Percentiles rank a stretch among this genome's conserved stretches.
These are phyloP conservation scores for Centropristis striata DNA, from an alignment of 2,113 vertebrate genomes.

Conservation along the genomic window DNA sequence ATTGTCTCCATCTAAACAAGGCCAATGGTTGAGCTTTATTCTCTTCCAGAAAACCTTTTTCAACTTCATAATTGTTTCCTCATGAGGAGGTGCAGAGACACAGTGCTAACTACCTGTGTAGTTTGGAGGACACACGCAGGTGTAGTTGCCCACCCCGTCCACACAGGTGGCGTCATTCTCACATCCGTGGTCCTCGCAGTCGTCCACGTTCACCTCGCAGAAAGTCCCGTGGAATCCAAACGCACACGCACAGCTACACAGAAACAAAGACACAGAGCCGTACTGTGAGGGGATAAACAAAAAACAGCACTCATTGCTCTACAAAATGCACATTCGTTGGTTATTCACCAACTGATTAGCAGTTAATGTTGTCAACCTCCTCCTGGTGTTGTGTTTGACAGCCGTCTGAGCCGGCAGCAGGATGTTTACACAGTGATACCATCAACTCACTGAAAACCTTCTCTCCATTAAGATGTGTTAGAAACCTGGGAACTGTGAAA, in stretches of 20 bases:
- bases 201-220: conserved; percentile 86
- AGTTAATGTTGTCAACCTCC: not conserved
- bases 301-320: not conserved
- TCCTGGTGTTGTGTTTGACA: not conserved
- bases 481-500: too few species aligned
- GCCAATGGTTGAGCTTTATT: too few species aligned
- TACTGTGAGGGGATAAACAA: not conserved
- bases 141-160: conserved; percentile 89
- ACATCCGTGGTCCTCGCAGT: conserved; percentile 91
- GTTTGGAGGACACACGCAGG: conserved; percentile 88
- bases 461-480: not conserved
- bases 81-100: not conserved
- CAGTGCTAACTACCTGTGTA: conserved; percentile 85
- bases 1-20: too few species aligned
- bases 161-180: conserved; percentile 91
- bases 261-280: fast-evolving
- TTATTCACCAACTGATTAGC: not conserved
- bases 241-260: conserved; percentile 89
- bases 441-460: not conserved
- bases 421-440: not conserved
- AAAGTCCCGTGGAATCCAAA: conserved; percentile 89
- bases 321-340: not conserved
- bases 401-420: not conserved
- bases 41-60: too few species aligned
- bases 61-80: too few species aligned